phyloP scores from a whole-genome alignment of 1,140 invertebrate species.

The Matsumurasca onukii region DNA sequence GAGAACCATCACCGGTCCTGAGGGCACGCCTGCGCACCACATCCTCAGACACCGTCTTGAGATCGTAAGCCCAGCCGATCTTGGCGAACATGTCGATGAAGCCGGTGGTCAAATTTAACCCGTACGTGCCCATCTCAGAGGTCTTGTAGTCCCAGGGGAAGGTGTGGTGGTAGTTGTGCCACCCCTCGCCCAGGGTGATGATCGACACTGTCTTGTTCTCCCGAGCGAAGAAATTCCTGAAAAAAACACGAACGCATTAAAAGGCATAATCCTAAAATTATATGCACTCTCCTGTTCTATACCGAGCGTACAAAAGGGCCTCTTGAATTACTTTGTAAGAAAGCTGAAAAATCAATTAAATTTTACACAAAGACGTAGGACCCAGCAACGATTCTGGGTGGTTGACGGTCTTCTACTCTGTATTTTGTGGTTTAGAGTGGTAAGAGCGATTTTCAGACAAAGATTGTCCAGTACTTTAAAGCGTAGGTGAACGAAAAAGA shows the following conservation, averaged over 20 bases:
- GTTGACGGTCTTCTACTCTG: neutral
- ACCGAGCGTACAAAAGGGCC: neutral
- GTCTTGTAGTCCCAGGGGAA: constrained; percentile 82
- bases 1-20: constrained; percentile 64
- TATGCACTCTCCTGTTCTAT: neutral
- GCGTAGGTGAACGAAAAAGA: neutral
- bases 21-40: constrained; percentile 55
- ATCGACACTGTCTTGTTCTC: constrained; percentile 71
- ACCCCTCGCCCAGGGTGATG: constrained; percentile 77
- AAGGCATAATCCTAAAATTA: neutral
- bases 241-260: constrained; percentile 29
- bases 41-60: constrained; percentile 56
- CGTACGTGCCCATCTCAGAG: constrained; percentile 61
- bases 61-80: constrained; percentile 63
- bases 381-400: neutral
- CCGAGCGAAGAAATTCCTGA: constrained; percentile 67
- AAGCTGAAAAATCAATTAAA: neutral
- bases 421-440: neutral
- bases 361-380: neutral
- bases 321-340: neutral
- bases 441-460: neutral
- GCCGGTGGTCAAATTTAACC: constrained; percentile 51
- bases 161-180: constrained; percentile 95
- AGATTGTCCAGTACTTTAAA: neutral
- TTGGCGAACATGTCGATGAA: constrained; percentile 55